Evolutionary conservation across 2,797 vertebrate species (phyloP).

Genomic region (Cuniculus paca): DNA sequence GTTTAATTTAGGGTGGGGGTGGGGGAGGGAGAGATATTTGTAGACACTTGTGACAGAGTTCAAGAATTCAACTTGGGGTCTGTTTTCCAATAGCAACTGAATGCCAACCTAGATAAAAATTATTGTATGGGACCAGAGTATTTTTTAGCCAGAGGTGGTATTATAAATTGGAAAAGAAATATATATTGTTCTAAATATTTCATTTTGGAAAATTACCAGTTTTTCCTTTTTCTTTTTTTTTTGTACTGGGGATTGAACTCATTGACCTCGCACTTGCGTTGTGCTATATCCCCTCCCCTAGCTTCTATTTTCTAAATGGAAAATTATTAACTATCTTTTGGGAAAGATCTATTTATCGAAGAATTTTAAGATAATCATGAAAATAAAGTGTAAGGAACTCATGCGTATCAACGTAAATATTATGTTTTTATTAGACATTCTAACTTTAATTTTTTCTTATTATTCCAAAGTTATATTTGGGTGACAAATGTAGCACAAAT

Average conservation of each 20-base stretch:
- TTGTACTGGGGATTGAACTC: no score
- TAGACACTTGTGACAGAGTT: neutral
- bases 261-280: no score
- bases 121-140: neutral
- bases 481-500: neutral
- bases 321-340: conserved; percentile 16
- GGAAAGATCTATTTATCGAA: neutral
- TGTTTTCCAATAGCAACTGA: conserved; percentile 27
- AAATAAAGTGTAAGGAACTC: neutral
- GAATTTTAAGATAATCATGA: neutral
- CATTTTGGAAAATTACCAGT: conserved; percentile 31
- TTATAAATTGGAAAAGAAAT: conserved; percentile 51
- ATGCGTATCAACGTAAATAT: conserved; percentile 16
- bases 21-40: neutral
- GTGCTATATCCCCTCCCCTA: neutral
- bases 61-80: conserved; percentile 32
- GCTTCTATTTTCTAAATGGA: conserved; percentile 34
- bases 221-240: neutral
- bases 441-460: neutral
- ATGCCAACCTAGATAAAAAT: neutral
- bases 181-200: neutral
- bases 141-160: neutral
- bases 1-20: neutral
- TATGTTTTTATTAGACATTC: neutral
- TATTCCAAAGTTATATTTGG: neutral